Evolutionary conservation across 1,140 invertebrate species (phyloP), one percentile per base, ranked within the genome.

Genomic region (Periplaneta americana): DNA sequence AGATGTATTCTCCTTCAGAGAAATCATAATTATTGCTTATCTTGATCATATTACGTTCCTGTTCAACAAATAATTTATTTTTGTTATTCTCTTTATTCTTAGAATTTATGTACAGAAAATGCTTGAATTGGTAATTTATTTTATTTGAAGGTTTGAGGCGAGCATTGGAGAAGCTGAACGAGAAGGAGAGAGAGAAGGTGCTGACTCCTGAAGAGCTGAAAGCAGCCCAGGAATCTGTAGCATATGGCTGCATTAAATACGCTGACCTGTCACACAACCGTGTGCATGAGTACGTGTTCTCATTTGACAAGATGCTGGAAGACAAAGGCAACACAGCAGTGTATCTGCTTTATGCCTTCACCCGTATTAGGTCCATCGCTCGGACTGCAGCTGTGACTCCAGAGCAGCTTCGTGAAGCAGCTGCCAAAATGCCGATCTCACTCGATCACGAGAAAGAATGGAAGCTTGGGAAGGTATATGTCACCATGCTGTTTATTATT

Each of bases 161-260:
- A 81, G 91, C 97, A 13, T 87, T 94, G 80, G 94, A 96, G 75
- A 99, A 98, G 87, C 89, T 99, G 13, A 90, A 92, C 81, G 97
- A 99, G 86, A 99, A 99, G 85, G 96, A 93, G 80, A 90, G 98
- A 79, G 94, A 99, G 84, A 94, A 97, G 87, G 94, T 95, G 74
- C 90, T 99, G 36, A 95, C 93, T 0, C 84, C 90, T 13, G 93
- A 97, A 84, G 98, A 99, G 88, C 87, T 99, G 15, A 92, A 93
- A 84, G 87, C 89, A 74, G 98, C 98, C 1, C 94, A 97, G 87
- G 93, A 97, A 90, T 93, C 98, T 1, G 93, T 99, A 0, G 98
- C 98, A 0, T 99, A 98, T 88, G 98, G 98, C 5, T 99, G 99
- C 85, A 99, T 99, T 75, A 99, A 99, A 88, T 99, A 99, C 88